A percentile compares a stretch with the other conserved stretches of the same genome.
These are phyloP conservation scores for Nebria ingens DNA, from an alignment of 1,140 invertebrate species.

Conservation along the genomic window DNA sequence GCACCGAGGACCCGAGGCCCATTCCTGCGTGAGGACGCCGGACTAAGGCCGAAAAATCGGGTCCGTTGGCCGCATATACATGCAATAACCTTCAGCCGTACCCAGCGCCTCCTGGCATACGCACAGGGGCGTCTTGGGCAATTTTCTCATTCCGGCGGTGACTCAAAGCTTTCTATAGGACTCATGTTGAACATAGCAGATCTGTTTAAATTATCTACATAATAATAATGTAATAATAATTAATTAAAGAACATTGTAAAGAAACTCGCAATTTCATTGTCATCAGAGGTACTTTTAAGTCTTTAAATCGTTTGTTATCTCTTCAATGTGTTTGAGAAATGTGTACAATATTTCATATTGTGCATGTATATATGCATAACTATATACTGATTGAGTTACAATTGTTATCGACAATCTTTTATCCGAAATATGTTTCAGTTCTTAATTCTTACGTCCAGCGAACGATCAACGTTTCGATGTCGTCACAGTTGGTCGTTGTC, in stretches of 20 bases:
- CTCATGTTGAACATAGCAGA: conserved; percentile 16
- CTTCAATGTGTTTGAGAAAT: neutral
- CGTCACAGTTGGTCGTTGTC: neutral
- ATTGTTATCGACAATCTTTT: neutral
- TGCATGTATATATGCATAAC: too few relatives aligned
- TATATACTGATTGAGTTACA: neutral
- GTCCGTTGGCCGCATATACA: too few relatives aligned
- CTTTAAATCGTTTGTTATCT: neutral
- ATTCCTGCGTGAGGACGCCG: neutral
- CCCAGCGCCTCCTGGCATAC: neutral
- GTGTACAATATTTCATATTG: neutral
- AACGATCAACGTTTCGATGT: neutral
- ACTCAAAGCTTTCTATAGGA: neutral
- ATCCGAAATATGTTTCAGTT: neutral
- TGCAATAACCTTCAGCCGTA: too few relatives aligned
- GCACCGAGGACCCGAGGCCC: neutral
- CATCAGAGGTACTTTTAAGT: neutral
- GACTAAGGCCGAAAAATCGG: neutral
- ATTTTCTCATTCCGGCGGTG: neutral
- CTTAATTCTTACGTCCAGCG: neutral
- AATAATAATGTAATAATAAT: conserved; percentile 20
- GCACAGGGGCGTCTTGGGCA: neutral
- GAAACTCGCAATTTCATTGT: conserved; percentile 5
- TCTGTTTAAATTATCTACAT: conserved; percentile 28
- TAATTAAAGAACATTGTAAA: conserved; percentile 2